These are phyloP conservation scores for Fragariocoptes setiger DNA, from an alignment of 1,140 invertebrate genomes.

Conservation along the genomic window DNA sequence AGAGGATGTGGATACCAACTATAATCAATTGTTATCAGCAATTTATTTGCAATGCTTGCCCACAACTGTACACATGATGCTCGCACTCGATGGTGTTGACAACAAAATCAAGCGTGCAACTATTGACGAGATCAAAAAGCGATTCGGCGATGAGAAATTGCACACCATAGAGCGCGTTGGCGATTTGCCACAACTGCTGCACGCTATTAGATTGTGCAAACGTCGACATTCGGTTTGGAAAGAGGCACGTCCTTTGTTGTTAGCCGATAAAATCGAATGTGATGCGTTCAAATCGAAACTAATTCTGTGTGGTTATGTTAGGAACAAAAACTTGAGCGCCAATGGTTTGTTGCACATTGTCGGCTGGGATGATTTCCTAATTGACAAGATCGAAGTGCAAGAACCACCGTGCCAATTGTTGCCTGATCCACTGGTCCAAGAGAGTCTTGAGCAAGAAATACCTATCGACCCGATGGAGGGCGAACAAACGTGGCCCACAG, in stretches of 20 bases:
- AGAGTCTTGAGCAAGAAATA: constrained; percentile 42
- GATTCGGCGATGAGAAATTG: constrained; percentile 50
- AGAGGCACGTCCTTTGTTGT: constrained; percentile 39
- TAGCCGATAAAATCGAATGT: constrained; percentile 44
- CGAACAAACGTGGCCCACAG: constrained; percentile 81
- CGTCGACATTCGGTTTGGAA: constrained; percentile 33
- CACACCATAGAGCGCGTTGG: constrained; percentile 33
- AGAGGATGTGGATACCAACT: constrained; percentile 6
- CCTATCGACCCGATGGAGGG: constrained; percentile 60
- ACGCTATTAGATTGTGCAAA: constrained; percentile 47
- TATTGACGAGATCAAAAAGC: too few species aligned
- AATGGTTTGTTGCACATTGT: constrained; percentile 63
- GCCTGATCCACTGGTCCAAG: constrained; percentile 31
- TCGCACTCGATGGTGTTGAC: constrained; percentile 12
- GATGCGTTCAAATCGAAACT: constrained; percentile 30
- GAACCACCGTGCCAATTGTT: constrained; percentile 6
- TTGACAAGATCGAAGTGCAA: constrained; percentile 38
- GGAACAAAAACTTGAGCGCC: constrained; percentile 35
- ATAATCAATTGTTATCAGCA: constrained; percentile 31
- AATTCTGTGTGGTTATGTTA: constrained; percentile 49
- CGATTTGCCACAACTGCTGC: constrained; percentile 42
- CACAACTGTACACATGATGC: constrained; percentile 36
- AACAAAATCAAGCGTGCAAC: constrained; percentile 35
- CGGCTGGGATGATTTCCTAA: constrained; percentile 66
- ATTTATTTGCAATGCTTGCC: constrained; percentile 50